phyloP scores from a whole-genome alignment of 2,113 vertebrate species.

The Jacana jacana region DNA sequence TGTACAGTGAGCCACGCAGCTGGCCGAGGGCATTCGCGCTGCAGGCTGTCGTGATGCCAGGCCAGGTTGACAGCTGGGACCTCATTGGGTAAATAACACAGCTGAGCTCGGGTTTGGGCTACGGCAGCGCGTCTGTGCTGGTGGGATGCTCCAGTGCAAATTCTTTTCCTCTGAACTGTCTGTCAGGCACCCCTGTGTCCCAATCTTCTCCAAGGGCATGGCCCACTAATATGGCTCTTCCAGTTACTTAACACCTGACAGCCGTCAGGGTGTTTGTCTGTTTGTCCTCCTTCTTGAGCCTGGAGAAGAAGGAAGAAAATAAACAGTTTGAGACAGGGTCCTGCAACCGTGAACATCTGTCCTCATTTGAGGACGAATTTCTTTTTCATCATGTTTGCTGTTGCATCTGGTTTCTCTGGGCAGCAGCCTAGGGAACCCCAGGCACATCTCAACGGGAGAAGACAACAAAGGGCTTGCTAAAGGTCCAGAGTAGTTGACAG shows the following conservation, averaged over 20 bases:
- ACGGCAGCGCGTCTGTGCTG: neutral
- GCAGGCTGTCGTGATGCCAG: neutral
- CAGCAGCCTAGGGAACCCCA: neutral
- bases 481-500: neutral
- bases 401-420: neutral
- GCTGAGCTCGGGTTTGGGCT: neutral
- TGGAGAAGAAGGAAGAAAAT: neutral
- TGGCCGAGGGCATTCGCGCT: conserved; percentile 21
- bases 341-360: neutral
- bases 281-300: neutral
- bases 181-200: neutral
- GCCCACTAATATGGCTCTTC: neutral
- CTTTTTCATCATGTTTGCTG: neutral
- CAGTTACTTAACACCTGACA: fast-evolving
- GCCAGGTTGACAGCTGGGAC: conserved; percentile 61
- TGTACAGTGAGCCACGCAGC: conserved; percentile 16
- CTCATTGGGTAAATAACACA: neutral
- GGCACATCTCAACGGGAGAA: neutral
- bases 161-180: neutral
- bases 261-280: neutral
- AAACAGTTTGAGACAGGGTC: neutral
- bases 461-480: neutral
- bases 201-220: neutral
- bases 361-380: neutral
- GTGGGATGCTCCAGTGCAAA: neutral